These are phyloP conservation scores for Thereva unica DNA, from an alignment of 2,888 invertebrate species.

Conservation along the genomic window DNA sequence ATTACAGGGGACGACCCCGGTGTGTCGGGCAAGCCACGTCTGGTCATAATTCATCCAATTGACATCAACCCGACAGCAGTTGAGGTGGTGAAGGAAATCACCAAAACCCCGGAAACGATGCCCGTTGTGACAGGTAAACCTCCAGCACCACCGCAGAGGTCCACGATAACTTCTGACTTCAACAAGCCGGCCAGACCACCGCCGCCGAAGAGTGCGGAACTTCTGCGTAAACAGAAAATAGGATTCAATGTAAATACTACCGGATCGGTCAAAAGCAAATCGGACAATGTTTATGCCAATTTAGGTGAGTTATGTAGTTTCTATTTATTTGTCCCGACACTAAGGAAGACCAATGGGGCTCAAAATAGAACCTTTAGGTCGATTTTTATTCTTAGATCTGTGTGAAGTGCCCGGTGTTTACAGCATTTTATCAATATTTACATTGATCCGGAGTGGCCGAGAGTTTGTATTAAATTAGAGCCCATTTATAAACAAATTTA, in stretches of 20 bases:
- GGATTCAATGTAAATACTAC: constrained; percentile 50
- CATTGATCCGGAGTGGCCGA: no score
- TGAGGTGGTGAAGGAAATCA: constrained; percentile 73
- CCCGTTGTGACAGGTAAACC: constrained; percentile 62
- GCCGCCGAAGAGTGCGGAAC: constrained; percentile 70
- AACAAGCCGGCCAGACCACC: constrained; percentile 73
- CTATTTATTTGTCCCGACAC: no score
- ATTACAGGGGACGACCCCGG: constrained; percentile 54
- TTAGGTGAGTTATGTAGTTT: constrained; percentile 62
- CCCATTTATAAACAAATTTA: no score
- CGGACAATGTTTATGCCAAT: constrained; percentile 78
- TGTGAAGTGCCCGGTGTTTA: no score
- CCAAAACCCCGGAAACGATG: constrained; percentile 53
- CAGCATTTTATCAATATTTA: no score
- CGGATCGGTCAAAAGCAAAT: constrained; percentile 56
- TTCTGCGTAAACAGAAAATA: constrained; percentile 65
- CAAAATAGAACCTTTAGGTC: no score
- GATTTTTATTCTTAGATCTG: no score
- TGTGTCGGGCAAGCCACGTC: constrained; percentile 65
- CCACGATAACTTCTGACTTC: constrained; percentile 53
- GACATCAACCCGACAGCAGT: constrained; percentile 82
- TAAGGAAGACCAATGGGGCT: no score
- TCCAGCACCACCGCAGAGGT: constrained; percentile 77
- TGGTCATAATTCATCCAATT: constrained; percentile 86
- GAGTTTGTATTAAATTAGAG: no score